Percentiles rank a stretch among this genome's conserved stretches.
phyloP scores from a whole-genome alignment of 2,113 vertebrate genomes.

The Epinephelus cyanopodus region DNA sequence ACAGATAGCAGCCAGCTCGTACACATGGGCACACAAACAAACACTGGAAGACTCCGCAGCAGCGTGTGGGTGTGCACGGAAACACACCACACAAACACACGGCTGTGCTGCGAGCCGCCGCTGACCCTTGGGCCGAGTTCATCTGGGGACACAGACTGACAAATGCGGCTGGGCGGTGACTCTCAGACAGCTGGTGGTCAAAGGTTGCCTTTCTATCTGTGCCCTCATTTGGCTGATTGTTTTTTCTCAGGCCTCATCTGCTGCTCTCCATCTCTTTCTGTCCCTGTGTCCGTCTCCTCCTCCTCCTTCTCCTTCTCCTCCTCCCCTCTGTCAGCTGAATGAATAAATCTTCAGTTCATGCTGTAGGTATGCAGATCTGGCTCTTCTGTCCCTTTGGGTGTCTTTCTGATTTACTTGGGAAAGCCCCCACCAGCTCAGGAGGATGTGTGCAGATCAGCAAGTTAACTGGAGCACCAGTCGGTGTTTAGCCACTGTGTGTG shows the following conservation, averaged over 20 bases:
- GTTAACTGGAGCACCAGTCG: background rate
- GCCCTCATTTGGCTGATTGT: slow-evolving; percentile 76
- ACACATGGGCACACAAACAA: slow-evolving; percentile 33
- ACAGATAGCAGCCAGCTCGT: slow-evolving; percentile 58
- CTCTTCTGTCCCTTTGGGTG: background rate
- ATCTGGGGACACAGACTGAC: slow-evolving; percentile 74
- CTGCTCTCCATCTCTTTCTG: slow-evolving; percentile 33
- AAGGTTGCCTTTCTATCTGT: slow-evolving; percentile 76
- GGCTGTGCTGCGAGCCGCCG: slow-evolving; percentile 48
- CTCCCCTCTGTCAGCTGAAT: slow-evolving; percentile 32
- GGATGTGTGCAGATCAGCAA: slow-evolving; percentile 28
- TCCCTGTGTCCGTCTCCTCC: background rate
- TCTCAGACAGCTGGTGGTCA: slow-evolving; percentile 81
- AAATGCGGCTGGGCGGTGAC: slow-evolving; percentile 70
- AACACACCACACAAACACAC: slow-evolving; percentile 31
- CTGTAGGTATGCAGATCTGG: slow-evolving; percentile 45
- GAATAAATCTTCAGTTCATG: slow-evolving; percentile 49
- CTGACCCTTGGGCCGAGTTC: slow-evolving; percentile 71
- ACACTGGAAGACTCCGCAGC: slow-evolving; percentile 22
- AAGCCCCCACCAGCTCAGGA: slow-evolving; percentile 25
- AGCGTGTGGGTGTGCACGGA: background rate
- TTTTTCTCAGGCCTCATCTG: slow-evolving; percentile 74
- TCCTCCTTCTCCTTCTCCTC: slow-evolving; percentile 5
- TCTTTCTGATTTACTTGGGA: slow-evolving; percentile 22
- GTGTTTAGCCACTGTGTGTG: slow-evolving; percentile 11